phyloP scores from a whole-genome alignment of 2,113 vertebrate genomes.

The Limanda limanda region DNA sequence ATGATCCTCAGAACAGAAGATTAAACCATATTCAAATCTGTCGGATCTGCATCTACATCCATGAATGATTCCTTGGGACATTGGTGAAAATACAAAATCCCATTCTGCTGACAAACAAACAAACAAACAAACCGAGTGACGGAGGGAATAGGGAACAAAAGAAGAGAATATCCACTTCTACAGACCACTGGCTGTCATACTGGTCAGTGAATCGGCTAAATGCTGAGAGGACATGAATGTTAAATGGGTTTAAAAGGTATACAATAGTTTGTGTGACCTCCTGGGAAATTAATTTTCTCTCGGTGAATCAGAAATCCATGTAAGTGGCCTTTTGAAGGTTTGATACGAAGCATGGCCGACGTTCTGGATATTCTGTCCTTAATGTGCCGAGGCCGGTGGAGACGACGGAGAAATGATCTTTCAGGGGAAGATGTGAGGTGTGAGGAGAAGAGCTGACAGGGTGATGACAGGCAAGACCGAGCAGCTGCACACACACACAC shows the following conservation, averaged over 20 bases:
- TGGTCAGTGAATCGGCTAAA: too few species aligned
- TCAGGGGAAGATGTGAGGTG: constrained; percentile 29
- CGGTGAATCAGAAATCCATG: constrained; percentile 12
- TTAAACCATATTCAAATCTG: too few species aligned
- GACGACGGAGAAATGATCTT: constrained; percentile 34
- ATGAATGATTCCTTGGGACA: too few species aligned
- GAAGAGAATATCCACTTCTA: too few species aligned
- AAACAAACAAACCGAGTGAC: too few species aligned
- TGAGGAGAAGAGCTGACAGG: constrained; percentile 40
- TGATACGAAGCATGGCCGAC: background rate
- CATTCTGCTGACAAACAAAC: too few species aligned
- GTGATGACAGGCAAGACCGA: constrained; percentile 17
- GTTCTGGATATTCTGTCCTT: constrained; percentile 8
- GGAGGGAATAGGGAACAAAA: too few species aligned
- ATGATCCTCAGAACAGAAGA: too few species aligned
- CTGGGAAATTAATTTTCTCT: background rate
- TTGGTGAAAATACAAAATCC: too few species aligned
- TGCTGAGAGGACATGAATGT: too few species aligned
- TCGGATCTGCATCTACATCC: too few species aligned
- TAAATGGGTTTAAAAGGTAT: background rate
- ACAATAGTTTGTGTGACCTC: background rate
- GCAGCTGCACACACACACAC: background rate
- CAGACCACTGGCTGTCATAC: too few species aligned
- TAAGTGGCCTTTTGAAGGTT: constrained; percentile 9
- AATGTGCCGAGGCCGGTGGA: constrained; percentile 12